Evolutionary conservation across 35 echinoderm and acorn worm species (phyloP).

Genomic region (Diadema setosum): DNA sequence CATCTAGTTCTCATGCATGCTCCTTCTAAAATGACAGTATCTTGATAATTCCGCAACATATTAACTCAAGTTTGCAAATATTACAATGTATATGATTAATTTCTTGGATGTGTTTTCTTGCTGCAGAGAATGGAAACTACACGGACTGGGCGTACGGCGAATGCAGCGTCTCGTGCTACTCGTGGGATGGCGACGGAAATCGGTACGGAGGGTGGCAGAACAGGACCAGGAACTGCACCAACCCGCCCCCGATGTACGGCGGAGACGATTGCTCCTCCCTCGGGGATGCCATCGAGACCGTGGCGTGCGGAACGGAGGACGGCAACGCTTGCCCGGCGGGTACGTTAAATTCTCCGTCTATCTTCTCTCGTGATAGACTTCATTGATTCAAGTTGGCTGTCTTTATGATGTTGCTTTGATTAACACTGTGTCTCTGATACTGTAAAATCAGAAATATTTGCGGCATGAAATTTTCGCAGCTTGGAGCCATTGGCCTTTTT

Average conservation of each 20-base stretch:
- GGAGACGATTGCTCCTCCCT: slow-evolving; percentile 43
- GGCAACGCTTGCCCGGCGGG: slow-evolving; percentile 72
- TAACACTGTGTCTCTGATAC: too few relatives aligned
- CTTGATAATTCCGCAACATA: too few relatives aligned
- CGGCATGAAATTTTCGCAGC: too few relatives aligned
- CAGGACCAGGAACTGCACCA: slow-evolving; percentile 63
- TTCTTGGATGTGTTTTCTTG: neutral
- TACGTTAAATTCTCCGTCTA: slow-evolving; percentile 20
- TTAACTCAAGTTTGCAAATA: too few relatives aligned
- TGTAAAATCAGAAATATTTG: too few relatives aligned
- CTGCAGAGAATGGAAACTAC: slow-evolving; percentile 71
- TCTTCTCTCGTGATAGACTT: too few relatives aligned
- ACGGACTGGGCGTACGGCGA: slow-evolving; percentile 58
- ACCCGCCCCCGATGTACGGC: slow-evolving; percentile 45
- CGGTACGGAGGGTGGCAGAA: slow-evolving; percentile 57
- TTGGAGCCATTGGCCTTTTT: too few relatives aligned
- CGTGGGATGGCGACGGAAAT: slow-evolving; percentile 45
- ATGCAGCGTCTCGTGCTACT: slow-evolving; percentile 71
- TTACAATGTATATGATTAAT: neutral
- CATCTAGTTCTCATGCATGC: too few relatives aligned
- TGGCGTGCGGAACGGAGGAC: slow-evolving; percentile 72
- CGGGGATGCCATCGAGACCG: slow-evolving; percentile 37
- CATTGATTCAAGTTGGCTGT: neutral
- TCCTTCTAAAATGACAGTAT: too few relatives aligned
- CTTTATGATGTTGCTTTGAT: too few relatives aligned